Conservation (phyloP, 2,888 invertebrate genomes). For the Phanerotoma sp. region DNA sequence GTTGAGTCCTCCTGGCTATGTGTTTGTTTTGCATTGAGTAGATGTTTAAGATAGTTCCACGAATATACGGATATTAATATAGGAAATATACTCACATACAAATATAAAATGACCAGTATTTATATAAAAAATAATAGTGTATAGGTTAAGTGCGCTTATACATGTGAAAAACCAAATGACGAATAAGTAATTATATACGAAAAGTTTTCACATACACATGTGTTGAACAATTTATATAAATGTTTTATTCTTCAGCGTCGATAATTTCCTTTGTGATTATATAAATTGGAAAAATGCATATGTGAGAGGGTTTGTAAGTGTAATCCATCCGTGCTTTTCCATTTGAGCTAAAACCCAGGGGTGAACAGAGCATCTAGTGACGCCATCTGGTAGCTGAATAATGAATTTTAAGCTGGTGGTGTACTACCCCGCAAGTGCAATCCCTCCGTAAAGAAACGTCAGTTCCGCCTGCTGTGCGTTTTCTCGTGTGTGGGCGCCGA, state of each 20-base stretch:
- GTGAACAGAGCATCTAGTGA: conserved; percentile 24
- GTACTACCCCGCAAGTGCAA: conserved; percentile 49
- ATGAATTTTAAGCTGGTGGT: conserved; percentile 41
- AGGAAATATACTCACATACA: no score
- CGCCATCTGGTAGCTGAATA: conserved; percentile 48
- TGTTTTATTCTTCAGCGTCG: not conserved
- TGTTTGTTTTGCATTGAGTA: not conserved
- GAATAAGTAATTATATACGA: no score
- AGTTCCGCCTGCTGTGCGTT: conserved; percentile 40
- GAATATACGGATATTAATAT: not conserved
- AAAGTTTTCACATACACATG: no score
- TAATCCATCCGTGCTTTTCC: conserved; percentile 25
- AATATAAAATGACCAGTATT: no score
- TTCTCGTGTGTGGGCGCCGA: conserved; percentile 25
- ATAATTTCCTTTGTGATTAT: not conserved
- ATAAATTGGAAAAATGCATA: not conserved
- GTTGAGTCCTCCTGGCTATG: not conserved
- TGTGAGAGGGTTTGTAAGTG: conserved; percentile 15
- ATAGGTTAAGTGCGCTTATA: no score
- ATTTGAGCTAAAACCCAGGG: conserved; percentile 5
- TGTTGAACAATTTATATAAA: no score
- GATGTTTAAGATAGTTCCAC: not conserved
- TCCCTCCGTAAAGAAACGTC: conserved; percentile 49
- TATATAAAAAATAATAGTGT: no score
- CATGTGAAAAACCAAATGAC: no score